These are phyloP conservation scores for Suncus etruscus DNA, from an alignment of 2,113 vertebrate species.

Conservation along the genomic window DNA sequence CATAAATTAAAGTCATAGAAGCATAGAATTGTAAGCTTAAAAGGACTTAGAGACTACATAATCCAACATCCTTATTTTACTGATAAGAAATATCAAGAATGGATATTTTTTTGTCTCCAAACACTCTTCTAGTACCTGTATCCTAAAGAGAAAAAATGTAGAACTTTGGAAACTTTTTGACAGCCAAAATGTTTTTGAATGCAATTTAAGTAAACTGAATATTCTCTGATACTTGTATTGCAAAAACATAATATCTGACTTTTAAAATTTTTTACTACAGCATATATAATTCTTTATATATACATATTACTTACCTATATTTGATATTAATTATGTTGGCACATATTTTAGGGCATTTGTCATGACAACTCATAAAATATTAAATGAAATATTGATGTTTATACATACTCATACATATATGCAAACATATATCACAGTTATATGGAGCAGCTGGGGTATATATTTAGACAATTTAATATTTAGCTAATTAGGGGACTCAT, in stretches of 20 bases:
- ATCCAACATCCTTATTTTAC: background rate
- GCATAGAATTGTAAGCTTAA: background rate
- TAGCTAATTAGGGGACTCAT: slow-evolving; percentile 45
- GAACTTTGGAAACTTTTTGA: background rate
- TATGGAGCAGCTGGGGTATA: slow-evolving; percentile 9
- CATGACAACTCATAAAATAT: slow-evolving; percentile 30
- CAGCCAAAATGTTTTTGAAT: background rate
- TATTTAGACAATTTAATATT: slow-evolving; percentile 66
- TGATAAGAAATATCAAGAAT: slow-evolving; percentile 2
- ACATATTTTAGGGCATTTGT: background rate
- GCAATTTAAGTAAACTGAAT: background rate
- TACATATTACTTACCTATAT: background rate
- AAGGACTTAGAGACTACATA: background rate
- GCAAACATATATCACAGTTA: slow-evolving; percentile 41
- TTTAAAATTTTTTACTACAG: background rate
- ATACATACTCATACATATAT: slow-evolving; percentile 37
- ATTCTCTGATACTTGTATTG: background rate
- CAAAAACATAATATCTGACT: background rate
- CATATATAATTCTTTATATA: background rate
- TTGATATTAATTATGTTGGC: slow-evolving; percentile 32
- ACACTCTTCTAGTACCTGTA: background rate
- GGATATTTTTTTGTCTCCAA: background rate
- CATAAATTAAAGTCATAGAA: slow-evolving; percentile 31
- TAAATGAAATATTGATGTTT: background rate
- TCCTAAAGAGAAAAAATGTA: background rate